Percentiles rank a stretch among this genome's conserved stretches.
These are phyloP conservation scores for Forbesichthys papilliferus DNA, from an alignment of 2,113 vertebrate genomes.

Conservation along the genomic window DNA sequence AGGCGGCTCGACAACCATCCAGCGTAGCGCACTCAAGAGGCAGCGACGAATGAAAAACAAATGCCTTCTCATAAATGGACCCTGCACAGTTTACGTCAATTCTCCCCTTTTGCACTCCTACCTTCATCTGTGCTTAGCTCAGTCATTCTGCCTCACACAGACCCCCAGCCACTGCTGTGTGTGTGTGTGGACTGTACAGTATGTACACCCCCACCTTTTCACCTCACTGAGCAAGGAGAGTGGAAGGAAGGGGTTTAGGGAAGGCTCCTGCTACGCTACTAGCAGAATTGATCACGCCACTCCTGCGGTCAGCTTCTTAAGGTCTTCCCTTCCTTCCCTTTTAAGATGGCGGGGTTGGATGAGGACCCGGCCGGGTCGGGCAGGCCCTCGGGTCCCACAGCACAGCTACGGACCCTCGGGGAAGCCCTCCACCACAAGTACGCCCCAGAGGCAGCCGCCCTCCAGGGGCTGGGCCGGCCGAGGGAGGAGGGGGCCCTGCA, in stretches of 20 bases:
- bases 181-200: not conserved
- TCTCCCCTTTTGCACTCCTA: conserved; percentile 15
- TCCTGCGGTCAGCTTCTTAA: not conserved
- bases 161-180: conserved; percentile 4
- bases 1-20: conserved; percentile 50
- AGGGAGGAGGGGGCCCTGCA: conserved; percentile 36
- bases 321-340: conserved; percentile 30
- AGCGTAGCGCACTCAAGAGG: conserved; percentile 25
- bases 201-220: not conserved
- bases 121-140: conserved; percentile 19
- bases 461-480: conserved; percentile 66
- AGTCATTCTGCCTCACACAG: conserved; percentile 16
- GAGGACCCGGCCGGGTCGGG: conserved; percentile 22
- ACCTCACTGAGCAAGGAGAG: conserved; percentile 7
- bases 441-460: conserved; percentile 62
- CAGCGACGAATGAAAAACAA: conserved; percentile 37
- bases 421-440: conserved; percentile 69
- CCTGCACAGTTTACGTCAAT: conserved; percentile 33
- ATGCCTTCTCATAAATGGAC: conserved; percentile 47
- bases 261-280: not conserved
- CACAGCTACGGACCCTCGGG: conserved; percentile 70
- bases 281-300: not conserved
- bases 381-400: conserved; percentile 51
- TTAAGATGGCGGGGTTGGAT: conserved; percentile 43
- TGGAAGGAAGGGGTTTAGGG: not conserved